Evolutionary conservation across 2,888 invertebrate genomes (phyloP).

Genomic region (Andrena haemorrhoa): DNA sequence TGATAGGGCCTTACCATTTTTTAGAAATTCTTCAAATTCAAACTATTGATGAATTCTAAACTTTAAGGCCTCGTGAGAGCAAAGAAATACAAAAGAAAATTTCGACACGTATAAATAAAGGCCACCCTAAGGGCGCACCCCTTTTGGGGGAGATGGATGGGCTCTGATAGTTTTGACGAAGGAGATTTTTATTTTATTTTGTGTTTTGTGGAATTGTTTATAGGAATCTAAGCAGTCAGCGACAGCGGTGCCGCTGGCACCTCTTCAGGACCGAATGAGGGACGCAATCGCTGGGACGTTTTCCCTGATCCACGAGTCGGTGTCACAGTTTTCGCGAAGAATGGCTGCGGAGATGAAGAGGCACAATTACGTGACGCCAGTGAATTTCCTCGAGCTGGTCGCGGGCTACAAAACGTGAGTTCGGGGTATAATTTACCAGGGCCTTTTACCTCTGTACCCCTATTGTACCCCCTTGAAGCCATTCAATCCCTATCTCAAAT

Average conservation of each 20-base stretch:
- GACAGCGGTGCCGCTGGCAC: slow-evolving; percentile 64
- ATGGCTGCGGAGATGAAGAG: slow-evolving; percentile 93
- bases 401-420: slow-evolving; percentile 92
- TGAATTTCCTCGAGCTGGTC: slow-evolving; percentile 94
- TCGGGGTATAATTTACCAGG: neutral
- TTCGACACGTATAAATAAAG: no score
- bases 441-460: neutral
- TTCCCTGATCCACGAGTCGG: slow-evolving; percentile 93
- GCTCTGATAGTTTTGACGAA: neutral
- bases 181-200: neutral
- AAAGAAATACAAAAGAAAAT: no score
- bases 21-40: no score
- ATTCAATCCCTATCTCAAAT: no score
- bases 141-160: no score
- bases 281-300: slow-evolving; percentile 91
- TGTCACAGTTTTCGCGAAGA: slow-evolving; percentile 89
- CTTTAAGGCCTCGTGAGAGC: no score
- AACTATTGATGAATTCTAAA: no score
- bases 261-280: slow-evolving; percentile 87
- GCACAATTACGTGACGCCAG: slow-evolving; percentile 95
- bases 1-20: no score
- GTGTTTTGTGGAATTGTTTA: slow-evolving; percentile 32
- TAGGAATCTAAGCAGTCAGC: slow-evolving; percentile 76
- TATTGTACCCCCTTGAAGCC: no score
- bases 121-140: no score